Evolutionary conservation across 2,797 vertebrate species (phyloP).

Genomic region (Eupleurogrammus muticus): DNA sequence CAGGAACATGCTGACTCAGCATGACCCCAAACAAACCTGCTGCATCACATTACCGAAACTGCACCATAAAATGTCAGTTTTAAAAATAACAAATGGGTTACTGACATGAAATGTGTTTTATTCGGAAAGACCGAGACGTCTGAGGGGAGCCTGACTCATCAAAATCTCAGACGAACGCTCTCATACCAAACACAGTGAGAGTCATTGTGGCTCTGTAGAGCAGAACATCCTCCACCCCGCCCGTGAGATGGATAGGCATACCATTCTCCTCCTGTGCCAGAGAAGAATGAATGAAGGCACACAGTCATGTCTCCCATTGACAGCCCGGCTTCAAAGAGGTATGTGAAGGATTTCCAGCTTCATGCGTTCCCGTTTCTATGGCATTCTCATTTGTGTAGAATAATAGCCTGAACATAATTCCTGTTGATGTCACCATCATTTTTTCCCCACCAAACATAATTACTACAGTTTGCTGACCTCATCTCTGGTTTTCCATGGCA

Average conservation of each 20-base stretch:
- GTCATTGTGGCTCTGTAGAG: constrained; percentile 84
- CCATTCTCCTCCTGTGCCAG: constrained; percentile 87
- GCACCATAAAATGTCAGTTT: constrained; percentile 13
- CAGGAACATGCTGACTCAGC: constrained; percentile 9
- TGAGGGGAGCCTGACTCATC: constrained; percentile 45
- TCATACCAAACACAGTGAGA: constrained; percentile 86
- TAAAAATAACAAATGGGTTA: neutral
- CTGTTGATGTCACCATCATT: neutral
- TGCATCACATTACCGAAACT: constrained; percentile 42
- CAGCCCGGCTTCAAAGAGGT: neutral
- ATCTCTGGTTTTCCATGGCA: constrained; percentile 45
- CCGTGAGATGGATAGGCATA: constrained; percentile 89
- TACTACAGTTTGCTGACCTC: constrained; percentile 7
- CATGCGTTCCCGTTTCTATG: neutral
- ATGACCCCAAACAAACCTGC: constrained; percentile 24
- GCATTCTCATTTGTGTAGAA: neutral
- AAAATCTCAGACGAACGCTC: constrained; percentile 30
- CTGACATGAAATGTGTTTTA: constrained; percentile 20
- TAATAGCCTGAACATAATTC: constrained; percentile 7
- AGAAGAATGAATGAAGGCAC: constrained; percentile 13
- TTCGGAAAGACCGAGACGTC: constrained; percentile 18
- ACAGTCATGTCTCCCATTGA: neutral
- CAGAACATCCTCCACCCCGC: constrained; percentile 80
- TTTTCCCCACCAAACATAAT: neutral
- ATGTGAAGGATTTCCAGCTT: neutral